Conservation (phyloP, 2,113 vertebrate species). For the Vanacampus margaritifer region DNA sequence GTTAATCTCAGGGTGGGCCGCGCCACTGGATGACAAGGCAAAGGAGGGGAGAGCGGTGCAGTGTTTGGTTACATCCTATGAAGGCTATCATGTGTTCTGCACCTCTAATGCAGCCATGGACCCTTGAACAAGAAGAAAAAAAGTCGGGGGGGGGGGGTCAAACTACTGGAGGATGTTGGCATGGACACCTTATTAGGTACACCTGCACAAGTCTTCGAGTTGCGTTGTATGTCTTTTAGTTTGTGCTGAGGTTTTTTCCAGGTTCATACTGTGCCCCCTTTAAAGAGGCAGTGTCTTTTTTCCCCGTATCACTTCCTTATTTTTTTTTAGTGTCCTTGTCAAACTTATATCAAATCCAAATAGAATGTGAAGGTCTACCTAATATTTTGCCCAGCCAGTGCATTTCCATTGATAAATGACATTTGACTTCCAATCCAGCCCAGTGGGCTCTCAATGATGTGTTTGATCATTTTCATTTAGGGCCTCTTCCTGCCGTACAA, state of each 20-base stretch:
- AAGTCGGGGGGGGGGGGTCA: slow-evolving; percentile 24
- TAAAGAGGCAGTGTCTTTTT: too few relatives aligned
- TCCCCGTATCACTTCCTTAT: too few relatives aligned
- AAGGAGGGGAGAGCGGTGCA: slow-evolving; percentile 26
- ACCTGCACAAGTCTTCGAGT: not conserved
- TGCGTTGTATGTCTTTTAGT: too few relatives aligned
- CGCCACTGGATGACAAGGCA: slow-evolving; percentile 46
- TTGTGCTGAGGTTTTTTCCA: too few relatives aligned
- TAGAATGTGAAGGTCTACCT: not conserved
- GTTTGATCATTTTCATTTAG: slow-evolving; percentile 20
- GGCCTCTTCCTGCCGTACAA: slow-evolving; percentile 28
- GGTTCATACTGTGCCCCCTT: too few relatives aligned
- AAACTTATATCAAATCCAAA: not conserved
- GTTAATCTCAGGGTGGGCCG: slow-evolving; percentile 64
- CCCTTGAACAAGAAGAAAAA: slow-evolving; percentile 69
- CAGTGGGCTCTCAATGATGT: slow-evolving; percentile 8
- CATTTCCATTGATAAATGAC: slow-evolving; percentile 25
- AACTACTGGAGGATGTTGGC: not conserved
- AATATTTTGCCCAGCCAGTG: not conserved
- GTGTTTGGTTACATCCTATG: slow-evolving; percentile 69
- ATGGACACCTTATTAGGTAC: not conserved
- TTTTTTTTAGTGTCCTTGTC: too few relatives aligned
- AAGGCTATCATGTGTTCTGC: slow-evolving; percentile 63
- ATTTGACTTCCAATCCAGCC: slow-evolving; percentile 19
- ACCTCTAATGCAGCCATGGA: slow-evolving; percentile 70